Conservation (phyloP, 2,797 vertebrate genomes). For the Anas bahamensis region DNA sequence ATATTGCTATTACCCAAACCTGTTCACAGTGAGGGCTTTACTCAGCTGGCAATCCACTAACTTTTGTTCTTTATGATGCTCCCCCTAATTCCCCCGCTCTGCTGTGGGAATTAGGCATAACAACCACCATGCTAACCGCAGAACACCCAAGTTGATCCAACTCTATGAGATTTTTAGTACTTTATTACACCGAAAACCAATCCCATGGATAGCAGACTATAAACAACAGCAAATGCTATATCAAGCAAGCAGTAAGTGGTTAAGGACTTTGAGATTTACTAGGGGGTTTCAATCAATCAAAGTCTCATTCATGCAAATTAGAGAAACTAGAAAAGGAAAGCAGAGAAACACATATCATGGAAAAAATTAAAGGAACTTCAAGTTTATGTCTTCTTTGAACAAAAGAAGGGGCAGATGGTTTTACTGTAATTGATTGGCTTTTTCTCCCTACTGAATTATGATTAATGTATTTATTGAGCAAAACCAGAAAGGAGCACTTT, state of each 20-base stretch:
- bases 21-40: slow-evolving; percentile 83
- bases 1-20: slow-evolving; percentile 83
- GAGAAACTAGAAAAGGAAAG: slow-evolving; percentile 59
- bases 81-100: slow-evolving; percentile 80
- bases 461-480: slow-evolving; percentile 57
- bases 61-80: slow-evolving; percentile 84
- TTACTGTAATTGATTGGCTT: slow-evolving; percentile 12
- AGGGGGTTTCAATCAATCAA: slow-evolving; percentile 70
- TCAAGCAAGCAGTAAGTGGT: slow-evolving; percentile 70
- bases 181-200: slow-evolving; percentile 79
- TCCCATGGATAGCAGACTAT: slow-evolving; percentile 78
- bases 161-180: slow-evolving; percentile 76
- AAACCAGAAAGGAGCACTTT: slow-evolving; percentile 54
- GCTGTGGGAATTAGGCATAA: slow-evolving; percentile 91
- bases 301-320: slow-evolving; percentile 56
- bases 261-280: slow-evolving; percentile 76
- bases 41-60: slow-evolving; percentile 82
- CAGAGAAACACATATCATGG: not conserved
- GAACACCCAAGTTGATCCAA: slow-evolving; percentile 92
- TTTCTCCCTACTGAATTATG: slow-evolving; percentile 60
- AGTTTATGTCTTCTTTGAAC: slow-evolving; percentile 46
- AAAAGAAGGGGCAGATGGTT: slow-evolving; percentile 59
- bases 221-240: slow-evolving; percentile 78
- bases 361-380: slow-evolving; percentile 41
- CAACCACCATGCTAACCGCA: slow-evolving; percentile 84